Evolutionary conservation across 2,797 vertebrate genomes (phyloP), one percentile per base, ranked within the genome.

Genomic region (Anguilla obscura): DNA sequence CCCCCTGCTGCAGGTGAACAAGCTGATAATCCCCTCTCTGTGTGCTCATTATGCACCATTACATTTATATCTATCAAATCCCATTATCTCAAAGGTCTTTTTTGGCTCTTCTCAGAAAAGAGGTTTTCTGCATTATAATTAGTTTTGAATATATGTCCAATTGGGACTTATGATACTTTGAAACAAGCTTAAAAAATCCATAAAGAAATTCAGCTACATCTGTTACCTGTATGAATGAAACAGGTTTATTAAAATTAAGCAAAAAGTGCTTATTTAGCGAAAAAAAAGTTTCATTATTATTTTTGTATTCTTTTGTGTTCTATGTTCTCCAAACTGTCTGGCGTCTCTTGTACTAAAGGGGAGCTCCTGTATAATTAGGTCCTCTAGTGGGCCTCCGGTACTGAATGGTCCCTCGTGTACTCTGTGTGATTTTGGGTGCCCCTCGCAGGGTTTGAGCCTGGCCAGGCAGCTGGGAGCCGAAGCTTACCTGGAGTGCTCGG

Each of bases 401-500:
- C 24, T n/a, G 18, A 3, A 3, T 58, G 56, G 56, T 58, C 30
- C 30, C 9, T 14, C 16, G 0, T 58, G 10, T 14, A 30, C 30
- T 50, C 3, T 83, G 1, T 1, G 63, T 88, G 63, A 69, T 27
- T 69, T 27, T 8, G 24, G 63, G 63, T 69, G 63, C 63, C 7
- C 63, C 63, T 27, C 76, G 0, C 92, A 99, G 98, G 98, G 98
- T 56, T 96, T 95, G 0, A 96, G 96, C 4, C 92, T 97, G 74
- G 98, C 98, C 89, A 97, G 97, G 93, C 98, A 99, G 92, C 88
- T 98, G 50, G 98, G 98, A 71, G 98, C 98, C 0, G 97, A 98
- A 92, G 93, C 95, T 0, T 99, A 98, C 94, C 94, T 99, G 93
- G 98, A 99, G 92, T 98, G 98, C 88, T 99, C 98, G 0, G 98